Conservation (phyloP, 1,140 invertebrate species). For the Bombus cullumanus region DNA sequence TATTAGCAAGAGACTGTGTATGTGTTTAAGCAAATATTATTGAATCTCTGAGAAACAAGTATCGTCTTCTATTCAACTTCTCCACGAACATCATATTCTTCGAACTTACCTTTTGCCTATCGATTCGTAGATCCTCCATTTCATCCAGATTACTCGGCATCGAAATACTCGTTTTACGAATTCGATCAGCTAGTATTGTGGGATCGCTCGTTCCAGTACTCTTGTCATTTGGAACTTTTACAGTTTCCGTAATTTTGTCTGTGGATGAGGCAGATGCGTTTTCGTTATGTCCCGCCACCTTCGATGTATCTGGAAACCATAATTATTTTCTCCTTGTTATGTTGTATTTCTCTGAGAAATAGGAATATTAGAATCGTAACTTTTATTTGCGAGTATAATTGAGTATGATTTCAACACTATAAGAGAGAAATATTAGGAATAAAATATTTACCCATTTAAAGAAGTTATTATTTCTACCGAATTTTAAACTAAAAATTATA, state of each 20-base stretch:
- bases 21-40: not conserved
- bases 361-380: not conserved
- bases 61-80: too few relatives aligned
- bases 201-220: slow-evolving; percentile 1
- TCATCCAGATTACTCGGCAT: slow-evolving; percentile 77
- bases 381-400: not conserved
- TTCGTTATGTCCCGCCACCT: slow-evolving; percentile 2
- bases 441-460: too few relatives aligned
- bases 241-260: not conserved
- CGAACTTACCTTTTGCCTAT: slow-evolving; percentile 72
- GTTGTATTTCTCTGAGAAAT: not conserved
- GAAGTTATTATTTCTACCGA: not conserved
- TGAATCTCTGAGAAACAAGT: not conserved
- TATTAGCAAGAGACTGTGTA: not conserved
- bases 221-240: not conserved
- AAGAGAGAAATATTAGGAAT: too few relatives aligned
- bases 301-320: slow-evolving; percentile 15
- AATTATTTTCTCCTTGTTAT: not conserved
- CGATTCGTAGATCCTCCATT: slow-evolving; percentile 76
- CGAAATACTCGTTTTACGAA: slow-evolving; percentile 71
- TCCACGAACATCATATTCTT: not conserved
- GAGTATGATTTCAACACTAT: not conserved
- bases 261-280: not conserved
- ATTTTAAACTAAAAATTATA: not conserved
- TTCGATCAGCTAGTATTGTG: not conserved